Evolutionary conservation across 2,113 vertebrate species (phyloP), one percentile per base, ranked within the genome.

Genomic region (Corythornis vintsioides): DNA sequence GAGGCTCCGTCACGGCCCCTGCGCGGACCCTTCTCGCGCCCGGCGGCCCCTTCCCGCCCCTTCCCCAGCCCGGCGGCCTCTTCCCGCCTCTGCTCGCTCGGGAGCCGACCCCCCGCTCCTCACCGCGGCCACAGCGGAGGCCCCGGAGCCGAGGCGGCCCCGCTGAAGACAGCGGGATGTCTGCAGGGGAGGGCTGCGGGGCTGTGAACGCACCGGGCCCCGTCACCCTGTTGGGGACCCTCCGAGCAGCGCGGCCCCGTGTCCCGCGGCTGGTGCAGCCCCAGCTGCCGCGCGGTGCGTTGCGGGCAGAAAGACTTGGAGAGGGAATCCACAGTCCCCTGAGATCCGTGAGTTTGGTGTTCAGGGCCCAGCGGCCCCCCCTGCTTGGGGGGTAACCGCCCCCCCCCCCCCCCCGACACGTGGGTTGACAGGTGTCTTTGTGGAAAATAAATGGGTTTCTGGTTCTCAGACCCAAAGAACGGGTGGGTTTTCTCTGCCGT

Each of bases 251-350:
- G 21, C 4, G 11, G 45, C 8, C 11, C 26, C 17, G 18, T 15
- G 0, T 8, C 48, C 40, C 17, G 0, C 52, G 35, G 5, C n/a
- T 15, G 4, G n/a, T 1, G 15, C 40, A 2, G 15, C 50, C 6
- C 1, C 2, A 16, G 2, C 38, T 10, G 2, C 2, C 0, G 15
- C n/a, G 7, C 8, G 31, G 16, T 13, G 10, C 14, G 1, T 10
- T 11, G 2, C 10, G 8, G 59, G 10, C n/a, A 25, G 35, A 42
- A 5, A 22, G 31, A 8, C 2, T 1, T 1, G 3, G 29, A 35
- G 47, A 28, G 48, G 25, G 24, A 47, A 22, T 38, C 9, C 25
- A 26, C 10, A 2, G 21, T 3, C 7, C 17, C 0, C 10, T 28
- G 21, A 38, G 38, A 38, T 38, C 38, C 38, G 38, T 38, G 38